Evolutionary conservation across 1,140 invertebrate species (phyloP).

Genomic region (Riptortus pedestris): DNA sequence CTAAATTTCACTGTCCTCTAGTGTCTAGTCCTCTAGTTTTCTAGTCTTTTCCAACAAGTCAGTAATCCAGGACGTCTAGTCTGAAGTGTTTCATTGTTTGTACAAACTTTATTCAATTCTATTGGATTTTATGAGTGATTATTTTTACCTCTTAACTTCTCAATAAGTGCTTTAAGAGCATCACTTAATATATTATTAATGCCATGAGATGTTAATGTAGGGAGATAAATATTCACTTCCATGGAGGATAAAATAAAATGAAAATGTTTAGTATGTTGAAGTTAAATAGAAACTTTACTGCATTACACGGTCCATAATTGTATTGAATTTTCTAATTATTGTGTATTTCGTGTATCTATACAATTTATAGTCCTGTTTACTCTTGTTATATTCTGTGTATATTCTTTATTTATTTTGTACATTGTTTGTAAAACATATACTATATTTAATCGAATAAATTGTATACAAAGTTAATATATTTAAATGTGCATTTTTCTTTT

Average conservation of each 20-base stretch:
- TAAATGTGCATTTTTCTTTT: too few species aligned
- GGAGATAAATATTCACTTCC: not conserved
- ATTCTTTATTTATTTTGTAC: slow-evolving; percentile 18
- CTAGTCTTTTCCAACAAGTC: not conserved
- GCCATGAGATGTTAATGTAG: not conserved
- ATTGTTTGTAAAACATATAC: slow-evolving; percentile 18
- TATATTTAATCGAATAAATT: slow-evolving; percentile 3
- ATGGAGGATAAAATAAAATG: not conserved
- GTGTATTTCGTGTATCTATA: not conserved
- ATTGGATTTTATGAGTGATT: not conserved
- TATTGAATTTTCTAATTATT: not conserved
- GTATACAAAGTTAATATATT: not conserved
- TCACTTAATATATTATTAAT: too few species aligned
- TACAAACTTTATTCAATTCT: not conserved
- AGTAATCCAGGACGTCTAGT: not conserved
- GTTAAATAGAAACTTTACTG: not conserved
- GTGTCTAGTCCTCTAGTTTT: slow-evolving; percentile 2
- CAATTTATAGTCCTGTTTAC: not conserved
- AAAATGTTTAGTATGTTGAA: not conserved
- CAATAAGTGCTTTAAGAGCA: too few species aligned
- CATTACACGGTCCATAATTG: not conserved
- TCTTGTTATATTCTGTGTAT: slow-evolving; percentile 8
- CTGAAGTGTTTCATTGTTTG: not conserved
- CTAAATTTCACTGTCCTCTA: not conserved
- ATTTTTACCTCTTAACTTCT: not conserved